These are phyloP conservation scores for Sinodicranocentrus sp. DNA, from an alignment of 2,888 invertebrate genomes.

Conservation along the genomic window DNA sequence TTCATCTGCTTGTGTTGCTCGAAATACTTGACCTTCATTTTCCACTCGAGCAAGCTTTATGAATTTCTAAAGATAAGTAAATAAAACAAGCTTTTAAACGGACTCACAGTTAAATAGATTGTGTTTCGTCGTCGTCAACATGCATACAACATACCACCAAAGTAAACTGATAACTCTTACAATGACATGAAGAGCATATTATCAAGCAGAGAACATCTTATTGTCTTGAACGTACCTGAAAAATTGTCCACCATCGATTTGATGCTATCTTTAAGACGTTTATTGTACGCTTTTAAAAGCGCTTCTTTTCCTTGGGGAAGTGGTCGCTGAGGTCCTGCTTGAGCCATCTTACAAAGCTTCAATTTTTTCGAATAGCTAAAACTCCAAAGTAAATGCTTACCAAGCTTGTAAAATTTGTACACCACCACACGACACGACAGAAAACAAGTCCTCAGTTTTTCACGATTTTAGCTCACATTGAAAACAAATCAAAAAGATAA, in stretches of 20 bases:
- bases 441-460: too few species aligned
- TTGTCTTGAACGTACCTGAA: conserved; percentile 84
- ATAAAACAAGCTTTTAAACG: too few species aligned
- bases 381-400: too few species aligned
- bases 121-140: too few species aligned
- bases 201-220: neutral
- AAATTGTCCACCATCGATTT: conserved; percentile 99
- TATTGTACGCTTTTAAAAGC: conserved; percentile 95
- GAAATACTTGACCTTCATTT: conserved; percentile 89
- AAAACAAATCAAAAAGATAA: too few species aligned
- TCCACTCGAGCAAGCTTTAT: conserved; percentile 93
- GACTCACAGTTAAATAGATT: too few species aligned
- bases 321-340: conserved; percentile 80
- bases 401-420: too few species aligned
- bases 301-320: conserved; percentile 97
- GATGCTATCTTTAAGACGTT: conserved; percentile 96
- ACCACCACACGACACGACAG: too few species aligned
- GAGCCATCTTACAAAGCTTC: conserved; percentile 68
- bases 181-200: neutral
- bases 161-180: neutral
- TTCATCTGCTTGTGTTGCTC: conserved; percentile 95
- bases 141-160: too few species aligned
- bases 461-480: too few species aligned
- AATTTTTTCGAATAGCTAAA: too few species aligned
- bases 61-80: conserved; percentile 84